A percentile compares a stretch with the other conserved stretches of the same genome.
These are phyloP conservation scores for Drosophila parvula DNA, from an alignment of 1,140 invertebrate species.

Conservation along the genomic window DNA sequence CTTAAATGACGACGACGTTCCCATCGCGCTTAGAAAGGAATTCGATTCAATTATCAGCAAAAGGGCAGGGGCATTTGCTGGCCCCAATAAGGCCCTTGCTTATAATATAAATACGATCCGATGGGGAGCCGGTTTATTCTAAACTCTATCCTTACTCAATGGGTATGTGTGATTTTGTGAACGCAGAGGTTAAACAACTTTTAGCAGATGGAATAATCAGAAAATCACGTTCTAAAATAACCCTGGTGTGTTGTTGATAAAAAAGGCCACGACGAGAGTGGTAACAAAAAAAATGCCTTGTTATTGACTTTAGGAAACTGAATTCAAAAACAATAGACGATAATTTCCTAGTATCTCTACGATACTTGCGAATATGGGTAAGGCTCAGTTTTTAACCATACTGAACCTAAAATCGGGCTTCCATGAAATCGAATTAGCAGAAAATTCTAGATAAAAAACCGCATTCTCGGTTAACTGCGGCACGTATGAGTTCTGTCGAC, in stretches of 20 bases:
- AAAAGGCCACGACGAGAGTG: too few species aligned
- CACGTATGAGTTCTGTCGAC: too few species aligned
- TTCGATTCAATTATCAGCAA: too few species aligned
- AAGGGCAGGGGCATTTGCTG: too few species aligned
- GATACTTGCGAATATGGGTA: slow-evolving; percentile 4
- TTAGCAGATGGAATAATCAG: too few species aligned
- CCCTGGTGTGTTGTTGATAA: too few species aligned
- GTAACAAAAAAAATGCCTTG: not conserved
- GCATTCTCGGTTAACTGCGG: too few species aligned
- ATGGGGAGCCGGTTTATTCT: slow-evolving; percentile 4
- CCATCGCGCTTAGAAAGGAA: too few species aligned
- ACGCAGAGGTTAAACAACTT: too few species aligned
- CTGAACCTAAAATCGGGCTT: not conserved
- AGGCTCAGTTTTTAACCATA: not conserved
- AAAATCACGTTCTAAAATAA: too few species aligned
- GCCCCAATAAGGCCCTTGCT: not conserved
- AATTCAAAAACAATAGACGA: not conserved
- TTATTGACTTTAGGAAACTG: slow-evolving; percentile 1
- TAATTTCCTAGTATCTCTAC: slow-evolving; percentile 1
- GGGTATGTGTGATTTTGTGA: too few species aligned
- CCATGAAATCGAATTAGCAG: not conserved
- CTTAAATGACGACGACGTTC: too few species aligned
- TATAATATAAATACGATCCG: not conserved
- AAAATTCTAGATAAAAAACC: not conserved
- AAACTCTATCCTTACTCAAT: not conserved